phyloP scores from a whole-genome alignment of 2,113 vertebrate species.

The Oryzias woworae region DNA sequence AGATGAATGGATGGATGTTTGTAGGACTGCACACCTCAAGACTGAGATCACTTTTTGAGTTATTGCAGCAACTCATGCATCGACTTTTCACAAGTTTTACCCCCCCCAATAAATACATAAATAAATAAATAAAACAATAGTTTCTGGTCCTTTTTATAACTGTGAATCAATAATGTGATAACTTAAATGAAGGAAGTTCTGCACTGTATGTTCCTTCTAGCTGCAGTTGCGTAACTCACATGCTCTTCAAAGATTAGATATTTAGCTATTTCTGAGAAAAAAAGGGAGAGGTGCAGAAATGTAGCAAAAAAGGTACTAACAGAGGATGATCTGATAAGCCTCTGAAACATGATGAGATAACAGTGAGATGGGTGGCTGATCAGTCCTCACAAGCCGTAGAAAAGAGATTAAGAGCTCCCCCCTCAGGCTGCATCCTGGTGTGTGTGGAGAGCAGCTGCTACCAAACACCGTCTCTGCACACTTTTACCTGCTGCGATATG shows the following conservation, averaged over 20 bases:
- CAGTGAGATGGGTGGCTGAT: constrained; percentile 40
- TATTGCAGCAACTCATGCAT: neutral
- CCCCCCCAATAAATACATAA: neutral
- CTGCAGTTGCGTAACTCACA: neutral
- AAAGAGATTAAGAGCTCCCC: constrained; percentile 46
- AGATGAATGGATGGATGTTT: too few relatives aligned
- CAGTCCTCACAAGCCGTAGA: constrained; percentile 18
- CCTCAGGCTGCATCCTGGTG: constrained; percentile 32
- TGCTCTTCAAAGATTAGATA: constrained; percentile 3
- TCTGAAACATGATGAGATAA: constrained; percentile 50
- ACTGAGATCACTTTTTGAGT: neutral
- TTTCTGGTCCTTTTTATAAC: neutral
- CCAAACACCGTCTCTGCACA: constrained; percentile 18
- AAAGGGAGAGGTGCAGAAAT: constrained; percentile 9
- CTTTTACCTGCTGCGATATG: constrained; percentile 28
- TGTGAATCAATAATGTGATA: neutral
- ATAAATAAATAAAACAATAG: neutral
- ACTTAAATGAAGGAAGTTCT: neutral
- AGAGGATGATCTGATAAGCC: constrained; percentile 57
- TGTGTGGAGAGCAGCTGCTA: constrained; percentile 37
- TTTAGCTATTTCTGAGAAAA: constrained; percentile 15
- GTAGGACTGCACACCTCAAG: too few relatives aligned
- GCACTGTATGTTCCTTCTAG: constrained; percentile 6
- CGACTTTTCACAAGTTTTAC: neutral
- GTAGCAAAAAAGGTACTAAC: constrained; percentile 1